phyloP scores from a whole-genome alignment of 2,113 vertebrate species.

The Meriones unguiculatus region DNA sequence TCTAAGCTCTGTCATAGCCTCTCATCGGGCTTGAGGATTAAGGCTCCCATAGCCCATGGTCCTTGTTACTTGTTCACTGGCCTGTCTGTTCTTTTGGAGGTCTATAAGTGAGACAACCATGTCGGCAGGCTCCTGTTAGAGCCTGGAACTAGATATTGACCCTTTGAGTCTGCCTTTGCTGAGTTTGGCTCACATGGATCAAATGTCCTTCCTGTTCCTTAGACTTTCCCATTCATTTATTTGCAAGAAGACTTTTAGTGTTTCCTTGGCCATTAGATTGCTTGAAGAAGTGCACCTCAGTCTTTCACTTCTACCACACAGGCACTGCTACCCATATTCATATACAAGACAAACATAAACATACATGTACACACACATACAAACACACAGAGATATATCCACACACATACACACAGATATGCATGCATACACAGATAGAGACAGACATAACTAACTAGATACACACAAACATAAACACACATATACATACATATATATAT shows the following conservation, averaged over 20 bases:
- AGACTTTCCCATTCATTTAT: neutral
- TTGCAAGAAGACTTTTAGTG: constrained; percentile 21
- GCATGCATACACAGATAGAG: neutral
- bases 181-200: neutral
- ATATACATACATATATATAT: neutral
- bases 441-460: neutral
- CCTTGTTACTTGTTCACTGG: neutral
- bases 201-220: neutral
- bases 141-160: neutral
- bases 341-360: neutral
- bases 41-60: accelerated
- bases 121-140: neutral
- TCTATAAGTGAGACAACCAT: neutral
- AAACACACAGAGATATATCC: neutral
- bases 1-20: neutral
- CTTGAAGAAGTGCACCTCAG: neutral
- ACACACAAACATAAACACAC: neutral
- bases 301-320: neutral
- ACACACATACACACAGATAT: neutral
- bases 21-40: neutral
- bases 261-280: neutral
- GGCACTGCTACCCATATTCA: neutral
- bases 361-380: neutral
- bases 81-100: neutral
- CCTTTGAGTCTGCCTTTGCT: neutral